These are phyloP conservation scores for Girardinichthys multiradiatus DNA, from an alignment of 2,113 vertebrate genomes.

Conservation along the genomic window DNA sequence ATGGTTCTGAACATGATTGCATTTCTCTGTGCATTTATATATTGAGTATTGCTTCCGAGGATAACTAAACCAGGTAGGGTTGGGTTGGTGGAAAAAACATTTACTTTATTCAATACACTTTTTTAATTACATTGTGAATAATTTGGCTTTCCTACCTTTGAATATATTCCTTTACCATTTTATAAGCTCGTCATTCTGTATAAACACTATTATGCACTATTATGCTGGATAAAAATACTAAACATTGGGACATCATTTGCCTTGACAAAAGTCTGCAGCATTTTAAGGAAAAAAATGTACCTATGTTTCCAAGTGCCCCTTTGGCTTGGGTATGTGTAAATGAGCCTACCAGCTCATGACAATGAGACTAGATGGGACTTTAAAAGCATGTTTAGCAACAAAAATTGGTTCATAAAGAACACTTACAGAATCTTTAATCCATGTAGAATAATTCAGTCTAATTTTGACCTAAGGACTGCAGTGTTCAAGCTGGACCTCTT, in stretches of 20 bases:
- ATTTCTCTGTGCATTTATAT: conserved; percentile 38
- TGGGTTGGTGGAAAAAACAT: conserved; percentile 1
- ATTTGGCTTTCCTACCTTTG: not conserved
- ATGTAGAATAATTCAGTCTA: not conserved
- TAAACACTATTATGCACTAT: not conserved
- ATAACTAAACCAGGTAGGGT: conserved; percentile 8
- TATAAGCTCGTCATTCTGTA: not conserved
- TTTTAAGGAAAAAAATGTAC: not conserved
- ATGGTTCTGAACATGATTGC: conserved; percentile 53
- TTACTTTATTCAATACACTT: not conserved
- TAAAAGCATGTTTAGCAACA: not conserved
- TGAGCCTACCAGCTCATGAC: not conserved
- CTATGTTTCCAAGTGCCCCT: not conserved
- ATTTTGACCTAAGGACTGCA: not conserved
- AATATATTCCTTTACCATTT: not conserved
- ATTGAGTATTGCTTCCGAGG: conserved; percentile 31
- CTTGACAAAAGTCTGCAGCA: not conserved
- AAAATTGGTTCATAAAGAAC: not conserved
- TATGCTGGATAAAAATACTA: not conserved
- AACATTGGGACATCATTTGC: not conserved
- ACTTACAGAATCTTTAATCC: not conserved
- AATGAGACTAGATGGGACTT: not conserved
- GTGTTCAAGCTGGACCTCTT: too few relatives aligned
- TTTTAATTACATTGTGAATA: not conserved
- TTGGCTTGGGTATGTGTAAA: not conserved